A percentile compares a stretch with the other conserved stretches of the same genome.
Evolutionary conservation across 2,113 vertebrate species (phyloP).

Genomic region (Pyxicephalus adspersus): DNA sequence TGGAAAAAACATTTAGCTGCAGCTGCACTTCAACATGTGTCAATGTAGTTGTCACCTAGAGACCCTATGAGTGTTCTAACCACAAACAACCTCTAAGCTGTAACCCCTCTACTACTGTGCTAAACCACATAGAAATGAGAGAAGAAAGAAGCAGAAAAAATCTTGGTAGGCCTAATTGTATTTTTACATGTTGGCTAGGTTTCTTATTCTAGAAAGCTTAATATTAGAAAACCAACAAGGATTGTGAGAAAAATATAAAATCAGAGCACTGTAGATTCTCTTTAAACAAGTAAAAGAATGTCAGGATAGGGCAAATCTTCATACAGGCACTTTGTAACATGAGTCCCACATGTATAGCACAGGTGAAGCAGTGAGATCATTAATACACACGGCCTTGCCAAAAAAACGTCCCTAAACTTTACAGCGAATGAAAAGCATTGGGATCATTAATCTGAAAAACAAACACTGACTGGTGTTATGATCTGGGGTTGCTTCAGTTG

Average conservation of each 20-base stretch:
- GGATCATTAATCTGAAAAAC: no score
- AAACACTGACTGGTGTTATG: no score
- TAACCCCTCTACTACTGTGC: slow-evolving; percentile 30
- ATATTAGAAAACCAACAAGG: not conserved
- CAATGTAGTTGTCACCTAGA: slow-evolving; percentile 32
- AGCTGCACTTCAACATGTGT: slow-evolving; percentile 39
- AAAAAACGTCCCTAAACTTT: no score
- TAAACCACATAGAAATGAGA: slow-evolving; percentile 46
- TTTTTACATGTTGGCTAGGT: not conserved
- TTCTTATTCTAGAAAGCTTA: slow-evolving; percentile 35
- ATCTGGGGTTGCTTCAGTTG: no score
- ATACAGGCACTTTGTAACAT: no score
- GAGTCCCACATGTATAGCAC: no score
- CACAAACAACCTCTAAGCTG: slow-evolving; percentile 38
- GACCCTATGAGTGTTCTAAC: slow-evolving; percentile 20
- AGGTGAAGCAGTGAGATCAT: no score
- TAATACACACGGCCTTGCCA: no score
- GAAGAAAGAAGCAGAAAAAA: slow-evolving; percentile 19
- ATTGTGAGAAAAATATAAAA: not conserved
- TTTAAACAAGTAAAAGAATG: no score
- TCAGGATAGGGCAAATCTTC: no score
- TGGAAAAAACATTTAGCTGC: slow-evolving; percentile 4
- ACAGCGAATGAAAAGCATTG: no score
- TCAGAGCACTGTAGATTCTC: not conserved
- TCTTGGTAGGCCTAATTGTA: slow-evolving; percentile 35